Percentiles rank a stretch among this genome's conserved stretches.
Evolutionary conservation across 1,140 invertebrate species (phyloP).

Genomic region (Aphis craccivora): DNA sequence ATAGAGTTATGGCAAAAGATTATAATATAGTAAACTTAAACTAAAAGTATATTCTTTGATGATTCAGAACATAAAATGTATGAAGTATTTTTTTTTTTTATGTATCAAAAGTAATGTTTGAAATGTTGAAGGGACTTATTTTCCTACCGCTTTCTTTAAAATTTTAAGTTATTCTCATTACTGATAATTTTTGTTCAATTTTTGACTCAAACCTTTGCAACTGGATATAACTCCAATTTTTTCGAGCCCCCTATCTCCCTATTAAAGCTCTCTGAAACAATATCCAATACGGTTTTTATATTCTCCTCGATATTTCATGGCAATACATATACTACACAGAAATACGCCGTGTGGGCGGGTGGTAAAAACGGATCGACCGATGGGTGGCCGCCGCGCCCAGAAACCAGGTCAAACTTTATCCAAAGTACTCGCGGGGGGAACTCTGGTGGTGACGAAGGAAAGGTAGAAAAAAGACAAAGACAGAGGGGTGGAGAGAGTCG

Average conservation of each 20-base stretch:
- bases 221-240: background rate
- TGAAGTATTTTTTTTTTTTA: background rate
- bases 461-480: slow-evolving; percentile 32
- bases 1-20: background rate
- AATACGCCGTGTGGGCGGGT: slow-evolving; percentile 45
- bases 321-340: slow-evolving; percentile 10
- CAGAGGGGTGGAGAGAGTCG: background rate
- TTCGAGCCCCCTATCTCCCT: background rate
- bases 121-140: too few species aligned
- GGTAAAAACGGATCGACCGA: slow-evolving; percentile 56
- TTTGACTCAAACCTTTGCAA: background rate
- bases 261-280: background rate
- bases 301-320: background rate
- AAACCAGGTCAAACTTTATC: slow-evolving; percentile 58
- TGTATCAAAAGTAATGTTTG: background rate
- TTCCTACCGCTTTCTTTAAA: background rate
- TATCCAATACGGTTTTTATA: slow-evolving; percentile 1
- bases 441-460: background rate
- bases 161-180: background rate
- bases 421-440: slow-evolving; percentile 33
- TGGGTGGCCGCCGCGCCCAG: slow-evolving; percentile 55
- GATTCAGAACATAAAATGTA: background rate
- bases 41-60: too few species aligned
- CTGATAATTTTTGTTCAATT: background rate
- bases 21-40: background rate